Conservation (phyloP, 1,140 invertebrate species). For the Halotydeus destructor region DNA sequence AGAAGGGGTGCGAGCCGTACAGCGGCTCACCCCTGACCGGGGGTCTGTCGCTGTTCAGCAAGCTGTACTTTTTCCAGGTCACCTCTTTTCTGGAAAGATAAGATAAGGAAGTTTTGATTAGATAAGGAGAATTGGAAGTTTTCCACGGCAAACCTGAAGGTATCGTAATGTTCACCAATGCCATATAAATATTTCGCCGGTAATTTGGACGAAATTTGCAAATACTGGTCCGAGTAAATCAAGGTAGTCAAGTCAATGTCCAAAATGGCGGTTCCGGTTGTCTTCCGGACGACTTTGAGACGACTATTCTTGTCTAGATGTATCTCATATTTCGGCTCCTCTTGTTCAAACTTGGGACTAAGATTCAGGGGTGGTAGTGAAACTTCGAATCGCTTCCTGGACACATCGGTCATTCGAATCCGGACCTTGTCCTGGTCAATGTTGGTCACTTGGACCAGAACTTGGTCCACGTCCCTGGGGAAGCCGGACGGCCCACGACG, state of each 20-base stretch:
- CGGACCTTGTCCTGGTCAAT: conserved; percentile 36
- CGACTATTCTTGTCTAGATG: no score
- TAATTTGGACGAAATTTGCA: conserved; percentile 28
- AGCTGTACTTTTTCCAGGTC: background rate
- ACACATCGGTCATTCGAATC: conserved; percentile 35
- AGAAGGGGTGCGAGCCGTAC: background rate
- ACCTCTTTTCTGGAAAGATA: background rate
- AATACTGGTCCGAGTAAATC: conserved; percentile 28
- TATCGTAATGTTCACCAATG: conserved; percentile 25
- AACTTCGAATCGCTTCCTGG: conserved; percentile 20
- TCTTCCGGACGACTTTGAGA: background rate
- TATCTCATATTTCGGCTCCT: no score
- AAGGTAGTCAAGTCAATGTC: conserved; percentile 19
- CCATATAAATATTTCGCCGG: conserved; percentile 30
- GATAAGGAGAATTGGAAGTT: no score
- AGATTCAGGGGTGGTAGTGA: conserved; percentile 14
- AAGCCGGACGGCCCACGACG: conserved; percentile 38
- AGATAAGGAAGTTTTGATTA: no score
- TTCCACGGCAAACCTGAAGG: no score
- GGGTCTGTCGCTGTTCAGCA: background rate
- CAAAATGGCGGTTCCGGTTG: conserved; percentile 9
- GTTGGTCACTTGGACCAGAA: conserved; percentile 38
- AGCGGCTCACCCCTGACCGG: background rate
- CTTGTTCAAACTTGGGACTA: background rate
- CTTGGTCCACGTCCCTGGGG: conserved; percentile 36